phyloP scores from a whole-genome alignment of 1,140 invertebrate species.

The Aphis gossypii region DNA sequence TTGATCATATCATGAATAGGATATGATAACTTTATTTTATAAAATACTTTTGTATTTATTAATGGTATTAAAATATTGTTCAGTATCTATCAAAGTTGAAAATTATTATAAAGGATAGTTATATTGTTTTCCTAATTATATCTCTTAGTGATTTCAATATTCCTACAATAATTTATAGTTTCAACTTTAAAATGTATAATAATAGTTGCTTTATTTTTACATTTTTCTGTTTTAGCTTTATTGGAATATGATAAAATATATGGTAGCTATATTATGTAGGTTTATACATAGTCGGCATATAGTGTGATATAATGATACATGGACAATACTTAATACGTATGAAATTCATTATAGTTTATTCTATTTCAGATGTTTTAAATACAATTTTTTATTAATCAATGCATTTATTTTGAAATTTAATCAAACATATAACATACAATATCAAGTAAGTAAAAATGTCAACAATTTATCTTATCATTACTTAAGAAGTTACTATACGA shows the following conservation, averaged over 20 bases:
- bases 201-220: background rate
- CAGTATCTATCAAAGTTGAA: too few species aligned
- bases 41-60: background rate
- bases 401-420: background rate
- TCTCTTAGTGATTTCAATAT: background rate
- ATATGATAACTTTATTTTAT: background rate
- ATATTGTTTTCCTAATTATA: background rate
- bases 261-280: background rate
- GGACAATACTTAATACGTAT: background rate
- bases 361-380: background rate
- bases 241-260: background rate
- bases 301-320: background rate
- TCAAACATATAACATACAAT: background rate
- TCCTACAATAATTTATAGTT: background rate
- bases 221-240: background rate
- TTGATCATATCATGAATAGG: background rate
- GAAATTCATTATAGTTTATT: background rate
- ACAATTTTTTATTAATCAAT: background rate
- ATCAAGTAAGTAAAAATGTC: background rate
- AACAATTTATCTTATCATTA: too few species aligned
- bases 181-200: background rate
- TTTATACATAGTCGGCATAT: background rate
- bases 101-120: too few species aligned
- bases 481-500: background rate
- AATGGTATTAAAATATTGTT: background rate